Base-by-base conservation (phyloP, 2,888 invertebrate species). In the Caenorhabditis macrosperma region DNA sequence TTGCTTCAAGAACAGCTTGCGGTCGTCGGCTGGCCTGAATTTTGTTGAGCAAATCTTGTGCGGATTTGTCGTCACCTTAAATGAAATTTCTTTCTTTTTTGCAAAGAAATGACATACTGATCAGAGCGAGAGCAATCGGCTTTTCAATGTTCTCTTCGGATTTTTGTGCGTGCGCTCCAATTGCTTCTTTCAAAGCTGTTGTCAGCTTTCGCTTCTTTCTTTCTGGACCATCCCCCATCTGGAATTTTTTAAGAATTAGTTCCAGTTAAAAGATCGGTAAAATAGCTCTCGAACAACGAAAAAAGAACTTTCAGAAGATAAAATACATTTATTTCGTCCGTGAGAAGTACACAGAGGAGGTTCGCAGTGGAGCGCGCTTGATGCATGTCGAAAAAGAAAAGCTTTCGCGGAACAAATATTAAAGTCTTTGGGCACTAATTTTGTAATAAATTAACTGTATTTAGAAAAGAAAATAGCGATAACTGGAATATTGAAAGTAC, bases 61-160 rank as follows among this genome's bases (percentile, higher is more conserved):
- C 77, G 2, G 77, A 57, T 17, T 64, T 63, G 38, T 77, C 57
- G 35, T 77, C 77, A 54, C 74, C 74, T 69, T 28, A 41, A 60
- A n/a, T 15, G 0, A 24, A 6, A 3, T n/a, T 9, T 22, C 12
- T 57, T n/a, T 38, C 7, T 4, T 7, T 17, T 38, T 30, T n/a
- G 22, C 1, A 4, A 26, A 44, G 1, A n/a, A 38, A 41, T 41
- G 15, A 22, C 64, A 41, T 20, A 69, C 77, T 77, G 35, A 71
- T 77, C 1, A 77, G 28, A 0, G 77, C 77, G 7, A 77, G 59
- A 20, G 69, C 69, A 28, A 77, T 69, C 44, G 77, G 77, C 46
- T 77, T 77, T 20, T 77, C 77, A 15, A 69, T 77, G 46, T 77
- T 77, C 24, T 77, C 77, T 17, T 64, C 77, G 10, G 69, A 41